Conservation (phyloP, 2,888 invertebrate species). For the Callyntrura guangdongensis region DNA sequence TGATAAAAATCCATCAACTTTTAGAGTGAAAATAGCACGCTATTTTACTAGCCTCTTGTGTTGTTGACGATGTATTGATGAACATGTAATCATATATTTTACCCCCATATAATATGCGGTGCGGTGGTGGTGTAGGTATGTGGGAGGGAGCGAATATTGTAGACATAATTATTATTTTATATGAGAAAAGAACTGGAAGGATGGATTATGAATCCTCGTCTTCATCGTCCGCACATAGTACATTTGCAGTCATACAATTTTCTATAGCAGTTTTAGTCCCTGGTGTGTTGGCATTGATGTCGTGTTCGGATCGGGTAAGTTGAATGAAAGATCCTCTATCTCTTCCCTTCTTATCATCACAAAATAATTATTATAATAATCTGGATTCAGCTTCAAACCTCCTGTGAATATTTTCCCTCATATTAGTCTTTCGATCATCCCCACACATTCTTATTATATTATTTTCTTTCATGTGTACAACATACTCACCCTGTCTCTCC, state of each 20-base stretch:
- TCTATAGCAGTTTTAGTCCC: not conserved
- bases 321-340: slow-evolving; percentile 72
- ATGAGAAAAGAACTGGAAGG: not conserved
- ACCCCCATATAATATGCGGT: slow-evolving; percentile 6
- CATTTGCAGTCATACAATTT: not conserved
- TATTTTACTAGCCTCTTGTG: not conserved
- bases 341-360: slow-evolving; percentile 65
- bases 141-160: slow-evolving; percentile 38
- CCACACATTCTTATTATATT: slow-evolving; percentile 53
- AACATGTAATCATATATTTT: slow-evolving; percentile 3
- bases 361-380: slow-evolving; percentile 76
- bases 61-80: not conserved
- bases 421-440: slow-evolving; percentile 66
- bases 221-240: not conserved
- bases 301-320: slow-evolving; percentile 52
- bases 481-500: not conserved
- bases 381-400: slow-evolving; percentile 74
- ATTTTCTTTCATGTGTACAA: slow-evolving; percentile 5
- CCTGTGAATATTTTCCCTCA: slow-evolving; percentile 75
- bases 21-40: not conserved
- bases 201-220: slow-evolving; percentile 21
- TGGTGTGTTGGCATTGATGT: slow-evolving; percentile 29
- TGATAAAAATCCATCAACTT: not conserved
- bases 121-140: slow-evolving; percentile 26
- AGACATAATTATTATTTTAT: not conserved